These are phyloP conservation scores for Aurelia aurita complex sp. Pacific DNA, from an alignment of 30 jellyfish, hydroid and myxozoan species.

Conservation along the genomic window DNA sequence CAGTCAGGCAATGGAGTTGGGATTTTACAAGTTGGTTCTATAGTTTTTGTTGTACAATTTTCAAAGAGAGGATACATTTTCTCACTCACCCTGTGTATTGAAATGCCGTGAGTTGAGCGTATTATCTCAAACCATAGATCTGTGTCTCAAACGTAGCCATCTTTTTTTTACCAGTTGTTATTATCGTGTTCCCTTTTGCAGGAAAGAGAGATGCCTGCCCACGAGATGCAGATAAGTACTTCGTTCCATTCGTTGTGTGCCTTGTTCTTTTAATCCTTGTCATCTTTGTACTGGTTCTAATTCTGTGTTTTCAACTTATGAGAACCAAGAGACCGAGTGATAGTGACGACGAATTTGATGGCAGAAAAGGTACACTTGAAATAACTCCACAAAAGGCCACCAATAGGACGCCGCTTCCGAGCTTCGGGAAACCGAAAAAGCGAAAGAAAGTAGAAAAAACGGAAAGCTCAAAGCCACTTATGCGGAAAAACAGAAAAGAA, in stretches of 20 bases:
- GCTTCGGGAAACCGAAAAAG: neutral
- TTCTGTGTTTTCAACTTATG: neutral
- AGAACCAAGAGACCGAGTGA: conserved; percentile 5
- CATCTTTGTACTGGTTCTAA: neutral
- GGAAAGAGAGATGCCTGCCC: conserved; percentile 1
- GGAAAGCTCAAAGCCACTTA: conserved; percentile 51
- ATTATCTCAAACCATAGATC: too few species aligned
- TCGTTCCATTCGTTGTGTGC: conserved; percentile 41
- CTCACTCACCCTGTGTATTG: neutral
- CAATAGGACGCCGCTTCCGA: neutral
- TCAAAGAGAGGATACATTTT: too few species aligned
- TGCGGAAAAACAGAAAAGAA: conserved; percentile 10
- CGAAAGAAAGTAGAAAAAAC: conserved; percentile 13
- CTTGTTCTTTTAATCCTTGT: conserved; percentile 19
- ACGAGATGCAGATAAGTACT: conserved; percentile 22
- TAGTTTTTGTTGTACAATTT: too few species aligned
- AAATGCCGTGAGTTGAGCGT: neutral
- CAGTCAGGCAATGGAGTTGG: too few species aligned
- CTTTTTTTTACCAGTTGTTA: neutral
- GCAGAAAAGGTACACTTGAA: conserved; percentile 42
- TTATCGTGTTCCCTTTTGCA: neutral
- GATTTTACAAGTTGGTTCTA: too few species aligned
- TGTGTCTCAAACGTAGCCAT: too few species aligned
- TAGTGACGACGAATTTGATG: conserved; percentile 56
- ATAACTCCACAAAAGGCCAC: conserved; percentile 17